Evolutionary conservation across 1,140 invertebrate genomes (phyloP).

Genomic region (Magallana gigas): DNA sequence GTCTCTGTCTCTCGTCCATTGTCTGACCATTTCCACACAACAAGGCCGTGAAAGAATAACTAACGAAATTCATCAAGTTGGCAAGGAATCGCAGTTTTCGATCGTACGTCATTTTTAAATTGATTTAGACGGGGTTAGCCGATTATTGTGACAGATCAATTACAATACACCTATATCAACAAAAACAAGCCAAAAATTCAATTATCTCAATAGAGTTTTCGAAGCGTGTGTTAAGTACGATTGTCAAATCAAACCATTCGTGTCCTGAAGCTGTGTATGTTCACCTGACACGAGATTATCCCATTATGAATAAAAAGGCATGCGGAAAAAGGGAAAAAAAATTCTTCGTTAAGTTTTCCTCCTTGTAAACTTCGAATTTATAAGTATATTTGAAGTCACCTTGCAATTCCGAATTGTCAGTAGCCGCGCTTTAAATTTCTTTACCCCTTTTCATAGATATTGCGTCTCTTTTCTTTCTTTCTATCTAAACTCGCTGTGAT

Average conservation of each 20-base stretch:
- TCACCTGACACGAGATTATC: constrained; percentile 26
- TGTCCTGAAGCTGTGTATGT: not conserved
- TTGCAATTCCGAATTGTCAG: not conserved
- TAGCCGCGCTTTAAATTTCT: not conserved
- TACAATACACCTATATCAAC: constrained; percentile 28
- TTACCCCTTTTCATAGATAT: not conserved
- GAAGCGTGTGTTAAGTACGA: constrained; percentile 19
- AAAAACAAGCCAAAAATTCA: constrained; percentile 34
- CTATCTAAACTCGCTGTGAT: not conserved
- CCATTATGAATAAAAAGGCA: constrained; percentile 20
- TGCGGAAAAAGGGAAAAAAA: constrained; percentile 6
- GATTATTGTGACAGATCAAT: constrained; percentile 31
- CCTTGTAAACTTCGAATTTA: not conserved
- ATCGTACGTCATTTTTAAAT: constrained; percentile 14
- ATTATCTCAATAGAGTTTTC: constrained; percentile 27
- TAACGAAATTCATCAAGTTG: not conserved
- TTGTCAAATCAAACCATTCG: constrained; percentile 10
- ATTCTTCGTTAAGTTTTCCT: not conserved
- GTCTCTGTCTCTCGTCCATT: not conserved
- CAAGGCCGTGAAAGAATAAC: not conserved
- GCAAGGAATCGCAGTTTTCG: not conserved
- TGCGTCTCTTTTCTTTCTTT: not conserved
- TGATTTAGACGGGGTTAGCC: constrained; percentile 4
- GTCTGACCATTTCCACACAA: not conserved
- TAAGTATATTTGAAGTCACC: not conserved